These are phyloP conservation scores for Ophion ventricosus DNA, from an alignment of 2,888 invertebrate genomes.

Conservation along the genomic window DNA sequence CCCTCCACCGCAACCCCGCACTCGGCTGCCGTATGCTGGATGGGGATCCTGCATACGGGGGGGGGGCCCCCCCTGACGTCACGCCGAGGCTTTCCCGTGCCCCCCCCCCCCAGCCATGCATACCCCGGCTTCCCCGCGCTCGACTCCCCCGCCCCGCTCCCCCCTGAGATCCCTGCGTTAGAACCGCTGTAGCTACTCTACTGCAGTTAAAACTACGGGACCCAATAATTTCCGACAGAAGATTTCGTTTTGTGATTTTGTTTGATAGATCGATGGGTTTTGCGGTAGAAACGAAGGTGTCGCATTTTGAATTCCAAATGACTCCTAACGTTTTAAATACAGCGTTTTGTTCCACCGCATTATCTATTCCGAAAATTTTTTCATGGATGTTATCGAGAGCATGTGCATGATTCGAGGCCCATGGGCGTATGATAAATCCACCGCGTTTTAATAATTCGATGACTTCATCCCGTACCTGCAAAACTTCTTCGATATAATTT, in stretches of 20 bases:
- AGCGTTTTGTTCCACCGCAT: constrained; percentile 14
- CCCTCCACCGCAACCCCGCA: too few relatives aligned
- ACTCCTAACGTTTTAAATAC: constrained; percentile 48
- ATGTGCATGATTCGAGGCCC: too few relatives aligned
- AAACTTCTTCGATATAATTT: constrained; percentile 60
- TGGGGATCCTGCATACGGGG: too few relatives aligned
- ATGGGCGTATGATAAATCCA: constrained; percentile 63
- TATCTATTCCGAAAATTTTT: constrained; percentile 38
- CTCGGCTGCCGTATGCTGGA: too few relatives aligned
- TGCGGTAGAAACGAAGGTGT: constrained; percentile 53
- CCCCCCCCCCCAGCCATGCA: too few relatives aligned
- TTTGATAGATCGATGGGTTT: not conserved
- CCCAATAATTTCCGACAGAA: constrained; percentile 60
- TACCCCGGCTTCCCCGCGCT: too few relatives aligned
- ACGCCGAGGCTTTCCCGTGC: too few relatives aligned
- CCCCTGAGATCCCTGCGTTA: too few relatives aligned
- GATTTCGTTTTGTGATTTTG: constrained; percentile 35
- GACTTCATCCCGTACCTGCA: constrained; percentile 62
- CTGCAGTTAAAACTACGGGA: constrained; percentile 58
- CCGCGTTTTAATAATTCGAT: constrained; percentile 67
- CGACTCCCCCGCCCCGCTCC: too few relatives aligned
- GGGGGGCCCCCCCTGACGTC: too few relatives aligned
- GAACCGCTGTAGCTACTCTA: too few relatives aligned
- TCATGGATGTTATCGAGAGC: too few relatives aligned
- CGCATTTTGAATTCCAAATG: constrained; percentile 52